Evolutionary conservation across 2,113 vertebrate genomes (phyloP), one percentile per base, ranked within the genome.

Genomic region (Stegastes partitus): DNA sequence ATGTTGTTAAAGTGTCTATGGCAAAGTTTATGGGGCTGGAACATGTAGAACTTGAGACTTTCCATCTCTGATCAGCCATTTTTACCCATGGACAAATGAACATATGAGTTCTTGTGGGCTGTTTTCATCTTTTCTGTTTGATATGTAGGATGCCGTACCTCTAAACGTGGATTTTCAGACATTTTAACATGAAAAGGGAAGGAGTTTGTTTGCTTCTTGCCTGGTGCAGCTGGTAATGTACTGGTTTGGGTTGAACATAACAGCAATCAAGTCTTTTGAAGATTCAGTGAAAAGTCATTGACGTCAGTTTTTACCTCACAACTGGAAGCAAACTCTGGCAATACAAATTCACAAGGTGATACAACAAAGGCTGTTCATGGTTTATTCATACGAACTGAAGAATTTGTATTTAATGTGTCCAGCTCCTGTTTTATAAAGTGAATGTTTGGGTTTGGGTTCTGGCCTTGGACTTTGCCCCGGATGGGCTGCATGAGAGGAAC

Each of bases 381-480:
- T 57, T 68, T 58, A 63, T 56, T 82, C 11, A 16, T 9, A 2
- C 18, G 28, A 5, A 3, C 22, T 64, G 31, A 62, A n/a, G 45
- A 47, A 11, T 56, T 11, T 19, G 34, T 39, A 34, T 2, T 9
- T 23, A 10, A 22, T 51, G 12, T 5, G 39, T 3, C 8, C 54
- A 6, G 10, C 21, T 61, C 22, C 55, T 49, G 47, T 5, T 0
- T 64, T 37, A 44, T 5, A 68, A 21, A 49, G 61, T 5, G 6
- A 22, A 56, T 3, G 31, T 34, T 34, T 34, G 39, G 16, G 62
- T 58, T 69, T 55, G 12, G 31, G 44, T 64, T 34, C 39, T 70
- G 53, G 61, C 76, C 56, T 75, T 63, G 87, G 84, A 89, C 90
- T 89, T 84, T 89, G 79, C 49, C 67, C 26, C 59, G 11, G 58